Percentiles rank a stretch among this genome's conserved stretches.
These are phyloP conservation scores for Coranthus polyacanthus DNA, from an alignment of 2,797 vertebrate genomes.

Conservation along the genomic window DNA sequence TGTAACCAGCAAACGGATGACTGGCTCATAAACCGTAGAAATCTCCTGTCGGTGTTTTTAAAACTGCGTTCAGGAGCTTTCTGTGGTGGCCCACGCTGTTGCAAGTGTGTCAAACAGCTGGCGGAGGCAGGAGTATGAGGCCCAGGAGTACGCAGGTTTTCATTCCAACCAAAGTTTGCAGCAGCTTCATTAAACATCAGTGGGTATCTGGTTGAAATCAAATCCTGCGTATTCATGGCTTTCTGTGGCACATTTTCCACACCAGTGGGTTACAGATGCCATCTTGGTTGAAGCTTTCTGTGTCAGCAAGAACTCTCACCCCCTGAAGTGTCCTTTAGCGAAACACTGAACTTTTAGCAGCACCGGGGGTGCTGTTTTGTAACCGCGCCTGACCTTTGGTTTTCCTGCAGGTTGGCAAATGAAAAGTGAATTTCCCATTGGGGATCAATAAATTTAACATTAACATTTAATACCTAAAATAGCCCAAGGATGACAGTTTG, in stretches of 20 bases:
- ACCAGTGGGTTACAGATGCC: background rate
- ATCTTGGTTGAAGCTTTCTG: slow-evolving; percentile 3
- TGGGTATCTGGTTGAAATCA: background rate
- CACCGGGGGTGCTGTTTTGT: slow-evolving; percentile 10
- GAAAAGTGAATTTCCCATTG: slow-evolving; percentile 51
- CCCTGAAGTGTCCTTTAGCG: slow-evolving; percentile 50
- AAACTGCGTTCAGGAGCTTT: too few relatives aligned
- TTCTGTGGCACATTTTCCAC: slow-evolving; percentile 3
- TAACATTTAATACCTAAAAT: slow-evolving; percentile 38
- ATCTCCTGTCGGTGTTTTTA: background rate
- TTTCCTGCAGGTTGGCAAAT: slow-evolving; percentile 41
- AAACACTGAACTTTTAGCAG: slow-evolving; percentile 30
- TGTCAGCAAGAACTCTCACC: slow-evolving; percentile 30
- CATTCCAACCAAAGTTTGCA: background rate
- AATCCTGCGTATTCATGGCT: background rate
- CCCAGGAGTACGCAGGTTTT: slow-evolving; percentile 13
- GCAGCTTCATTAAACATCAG: slow-evolving; percentile 11
- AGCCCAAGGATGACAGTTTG: background rate
- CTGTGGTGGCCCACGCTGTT: background rate
- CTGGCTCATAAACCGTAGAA: fast-evolving
- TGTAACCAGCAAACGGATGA: background rate
- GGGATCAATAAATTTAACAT: slow-evolving; percentile 57
- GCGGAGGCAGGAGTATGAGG: slow-evolving; percentile 26
- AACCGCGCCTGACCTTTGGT: slow-evolving; percentile 42
- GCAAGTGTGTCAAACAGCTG: slow-evolving; percentile 32